Base-by-base conservation (phyloP, 1,140 invertebrate genomes). In the Drosophila truncata region DNA sequence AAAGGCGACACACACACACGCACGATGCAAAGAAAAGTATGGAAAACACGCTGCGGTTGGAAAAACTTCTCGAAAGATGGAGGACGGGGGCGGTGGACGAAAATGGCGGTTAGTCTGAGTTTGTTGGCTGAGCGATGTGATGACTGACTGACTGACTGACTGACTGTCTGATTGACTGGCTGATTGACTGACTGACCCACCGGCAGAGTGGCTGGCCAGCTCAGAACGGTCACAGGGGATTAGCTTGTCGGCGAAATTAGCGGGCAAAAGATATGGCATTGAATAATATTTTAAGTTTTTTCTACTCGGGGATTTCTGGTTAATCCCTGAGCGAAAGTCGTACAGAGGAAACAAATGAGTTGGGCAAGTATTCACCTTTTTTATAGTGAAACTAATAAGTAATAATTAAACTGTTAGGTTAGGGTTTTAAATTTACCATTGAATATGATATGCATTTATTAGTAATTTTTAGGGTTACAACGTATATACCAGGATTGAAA, bases 111-210 rank as follows among this genome's bases (percentile, higher is more conserved):
- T 69, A 78, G 74, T 77, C 64, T 77, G 49, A 55, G 49, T 71
- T 71, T 49, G 35, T 60, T 77, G 76, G 50, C 75, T 66, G 75
- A 85, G 62, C 71, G 49, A 70, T 78, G 52, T 72, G 70, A 75
- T 86, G 82, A 82, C 54, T 72, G 65, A 66, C 59, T 83, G 70
- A 65, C 54, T 83, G 59, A 75, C 69, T 81, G 31, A 33, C 33
- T 33, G 78, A 72, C 64, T 78, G 78, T 65, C 42, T 76, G 79
- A 74, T 62, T 76, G 76, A 65, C 47, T 83, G 82, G 49, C 23
- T 67, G 66, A 72, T 25, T 69, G 71, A 18, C 57, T 69, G 71
- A n/a, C 57, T 61, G 57, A 42, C 18, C 61, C 47, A 29, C 37
- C 46, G 46, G 37, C 44, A 25, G 18, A 33, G 20, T 42, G 27